Percentiles rank a stretch among this genome's conserved stretches.
Evolutionary conservation across 2,888 invertebrate genomes (phyloP).

Genomic region (Andrena flavipes): DNA sequence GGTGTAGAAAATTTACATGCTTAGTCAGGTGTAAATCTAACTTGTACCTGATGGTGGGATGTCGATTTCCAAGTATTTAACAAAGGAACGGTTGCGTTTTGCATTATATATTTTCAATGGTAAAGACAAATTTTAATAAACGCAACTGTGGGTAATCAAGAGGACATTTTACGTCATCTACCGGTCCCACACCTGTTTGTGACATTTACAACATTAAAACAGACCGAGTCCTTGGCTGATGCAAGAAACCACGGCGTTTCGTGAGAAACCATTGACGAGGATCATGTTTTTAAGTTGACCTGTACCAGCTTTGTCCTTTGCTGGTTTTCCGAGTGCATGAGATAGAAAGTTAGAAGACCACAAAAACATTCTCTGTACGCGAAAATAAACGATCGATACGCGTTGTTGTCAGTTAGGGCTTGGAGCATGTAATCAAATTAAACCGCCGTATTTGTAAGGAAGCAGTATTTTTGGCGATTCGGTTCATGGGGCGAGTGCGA

Average conservation of each 20-base stretch:
- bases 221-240: slow-evolving; percentile 82
- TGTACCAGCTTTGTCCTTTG: slow-evolving; percentile 29
- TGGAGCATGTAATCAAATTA: background rate
- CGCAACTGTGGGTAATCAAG: slow-evolving; percentile 72
- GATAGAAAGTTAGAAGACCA: background rate
- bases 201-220: slow-evolving; percentile 77
- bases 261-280: slow-evolving; percentile 71
- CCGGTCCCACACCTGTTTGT: slow-evolving; percentile 81
- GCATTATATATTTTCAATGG: slow-evolving; percentile 4
- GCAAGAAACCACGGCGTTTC: slow-evolving; percentile 82
- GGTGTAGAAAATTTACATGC: background rate
- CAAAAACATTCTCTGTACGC: background rate
- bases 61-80: background rate
- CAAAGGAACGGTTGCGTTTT: background rate
- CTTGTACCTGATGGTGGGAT: background rate
- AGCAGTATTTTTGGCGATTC: slow-evolving; percentile 23
- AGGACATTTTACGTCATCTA: slow-evolving; percentile 82
- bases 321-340: slow-evolving; percentile 5
- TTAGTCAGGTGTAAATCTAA: background rate
- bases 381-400: background rate
- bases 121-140: slow-evolving; percentile 57
- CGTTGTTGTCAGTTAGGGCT: background rate
- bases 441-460: background rate
- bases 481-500: slow-evolving; percentile 10
- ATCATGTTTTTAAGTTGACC: slow-evolving; percentile 54